Conservation (phyloP, 2,113 vertebrate species). For the Chlorodrepanis virens region DNA sequence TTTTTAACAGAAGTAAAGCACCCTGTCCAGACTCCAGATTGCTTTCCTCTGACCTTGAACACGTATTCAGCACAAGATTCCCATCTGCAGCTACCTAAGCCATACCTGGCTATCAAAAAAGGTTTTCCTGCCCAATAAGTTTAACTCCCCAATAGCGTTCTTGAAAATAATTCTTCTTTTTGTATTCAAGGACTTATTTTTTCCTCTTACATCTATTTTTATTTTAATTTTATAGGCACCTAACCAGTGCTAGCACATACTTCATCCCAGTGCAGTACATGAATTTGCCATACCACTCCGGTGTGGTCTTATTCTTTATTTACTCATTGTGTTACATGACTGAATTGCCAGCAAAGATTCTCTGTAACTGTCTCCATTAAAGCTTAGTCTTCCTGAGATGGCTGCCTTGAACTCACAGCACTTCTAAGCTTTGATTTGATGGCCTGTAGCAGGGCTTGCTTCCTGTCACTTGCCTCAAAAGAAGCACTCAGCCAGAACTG, state of each 20-base stretch:
- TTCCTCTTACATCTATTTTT: background rate
- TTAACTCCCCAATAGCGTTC: background rate
- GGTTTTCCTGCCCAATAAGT: background rate
- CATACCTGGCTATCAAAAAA: background rate
- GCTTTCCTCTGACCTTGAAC: background rate
- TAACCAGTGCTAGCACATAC: background rate
- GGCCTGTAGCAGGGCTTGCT: background rate
- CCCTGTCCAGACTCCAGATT: background rate
- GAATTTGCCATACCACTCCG: background rate
- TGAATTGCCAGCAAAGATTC: background rate
- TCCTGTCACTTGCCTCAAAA: background rate
- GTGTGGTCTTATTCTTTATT: background rate
- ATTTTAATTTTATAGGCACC: background rate
- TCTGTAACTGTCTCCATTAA: background rate
- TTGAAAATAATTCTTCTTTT: background rate
- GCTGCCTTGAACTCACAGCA: background rate
- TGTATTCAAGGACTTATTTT: background rate
- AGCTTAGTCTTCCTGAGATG: background rate
- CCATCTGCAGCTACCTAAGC: background rate
- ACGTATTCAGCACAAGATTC: background rate
- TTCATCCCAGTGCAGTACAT: background rate
- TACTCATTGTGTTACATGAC: background rate
- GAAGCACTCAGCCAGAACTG: background rate
- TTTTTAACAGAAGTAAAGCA: background rate
- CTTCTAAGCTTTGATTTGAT: background rate